These are phyloP conservation scores for Tolypeutes matacus DNA, from an alignment of 2,797 vertebrate species.

Conservation along the genomic window DNA sequence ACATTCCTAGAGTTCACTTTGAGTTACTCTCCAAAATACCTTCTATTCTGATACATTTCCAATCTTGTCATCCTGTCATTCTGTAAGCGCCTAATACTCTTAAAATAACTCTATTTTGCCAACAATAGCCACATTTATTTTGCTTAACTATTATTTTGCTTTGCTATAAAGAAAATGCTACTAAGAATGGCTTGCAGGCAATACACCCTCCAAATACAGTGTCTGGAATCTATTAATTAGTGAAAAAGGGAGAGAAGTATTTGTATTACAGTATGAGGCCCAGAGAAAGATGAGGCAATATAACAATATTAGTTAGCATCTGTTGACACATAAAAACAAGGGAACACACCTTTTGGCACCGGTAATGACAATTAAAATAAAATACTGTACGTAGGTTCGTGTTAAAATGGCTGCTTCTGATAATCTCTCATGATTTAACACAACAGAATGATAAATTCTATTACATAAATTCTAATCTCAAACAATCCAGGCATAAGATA, in stretches of 20 bases:
- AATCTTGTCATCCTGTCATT: background rate
- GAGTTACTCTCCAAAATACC: background rate
- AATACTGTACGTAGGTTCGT: background rate
- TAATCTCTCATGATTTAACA: background rate
- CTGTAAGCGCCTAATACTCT: background rate
- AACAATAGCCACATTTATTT: background rate
- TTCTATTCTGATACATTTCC: background rate
- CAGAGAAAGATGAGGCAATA: background rate
- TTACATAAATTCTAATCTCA: background rate
- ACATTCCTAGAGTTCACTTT: background rate
- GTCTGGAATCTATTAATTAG: background rate
- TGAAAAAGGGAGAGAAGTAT: background rate
- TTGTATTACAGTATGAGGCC: background rate
- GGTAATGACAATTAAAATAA: background rate
- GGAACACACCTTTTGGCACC: background rate
- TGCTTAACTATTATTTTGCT: background rate
- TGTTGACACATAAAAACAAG: background rate
- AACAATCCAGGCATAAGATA: background rate
- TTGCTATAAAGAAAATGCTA: background rate
- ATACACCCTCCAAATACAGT: fast-evolving
- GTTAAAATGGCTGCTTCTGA: background rate
- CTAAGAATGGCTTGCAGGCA: background rate
- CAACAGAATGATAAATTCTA: background rate
- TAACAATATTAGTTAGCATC: background rate
- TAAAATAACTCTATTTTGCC: background rate